Conservation (phyloP, 1,140 invertebrate genomes). For the Drosophila prosaltans region DNA sequence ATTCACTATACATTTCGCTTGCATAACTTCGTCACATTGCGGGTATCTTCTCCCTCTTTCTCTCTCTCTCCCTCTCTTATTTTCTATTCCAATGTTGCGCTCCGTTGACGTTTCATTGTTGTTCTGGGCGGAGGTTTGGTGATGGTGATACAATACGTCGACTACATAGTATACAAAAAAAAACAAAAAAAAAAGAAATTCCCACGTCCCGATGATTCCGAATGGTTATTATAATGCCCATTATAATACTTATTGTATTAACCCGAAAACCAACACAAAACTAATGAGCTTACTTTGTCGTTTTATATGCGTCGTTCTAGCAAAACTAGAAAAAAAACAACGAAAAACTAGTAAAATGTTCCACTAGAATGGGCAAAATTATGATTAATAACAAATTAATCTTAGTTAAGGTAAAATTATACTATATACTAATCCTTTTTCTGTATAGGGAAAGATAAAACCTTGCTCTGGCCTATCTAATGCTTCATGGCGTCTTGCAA, state of each 20-base stretch:
- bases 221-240: constrained; percentile 11
- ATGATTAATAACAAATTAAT: too few relatives aligned
- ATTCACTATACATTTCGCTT: constrained; percentile 1
- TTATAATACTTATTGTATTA: constrained; percentile 11
- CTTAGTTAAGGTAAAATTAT: too few relatives aligned
- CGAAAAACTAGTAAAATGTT: too few relatives aligned
- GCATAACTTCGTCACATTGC: constrained; percentile 9
- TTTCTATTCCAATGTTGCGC: constrained; percentile 9
- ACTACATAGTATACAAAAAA: constrained; percentile 1
- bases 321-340: too few relatives aligned
- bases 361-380: too few relatives aligned
- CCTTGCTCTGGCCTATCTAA: too few relatives aligned
- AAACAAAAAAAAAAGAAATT: background rate
- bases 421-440: too few relatives aligned
- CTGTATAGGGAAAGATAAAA: too few relatives aligned
- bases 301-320: background rate
- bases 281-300: constrained; percentile 5
- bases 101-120: constrained; percentile 9
- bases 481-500: too few relatives aligned
- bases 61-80: background rate
- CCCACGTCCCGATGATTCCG: constrained; percentile 10
- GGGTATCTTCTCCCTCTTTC: background rate
- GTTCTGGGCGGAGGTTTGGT: background rate
- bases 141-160: constrained; percentile 9
- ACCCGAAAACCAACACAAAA: background rate